These are phyloP conservation scores for Flexamia atlantica DNA, from an alignment of 2,888 invertebrate species.

Conservation along the genomic window DNA sequence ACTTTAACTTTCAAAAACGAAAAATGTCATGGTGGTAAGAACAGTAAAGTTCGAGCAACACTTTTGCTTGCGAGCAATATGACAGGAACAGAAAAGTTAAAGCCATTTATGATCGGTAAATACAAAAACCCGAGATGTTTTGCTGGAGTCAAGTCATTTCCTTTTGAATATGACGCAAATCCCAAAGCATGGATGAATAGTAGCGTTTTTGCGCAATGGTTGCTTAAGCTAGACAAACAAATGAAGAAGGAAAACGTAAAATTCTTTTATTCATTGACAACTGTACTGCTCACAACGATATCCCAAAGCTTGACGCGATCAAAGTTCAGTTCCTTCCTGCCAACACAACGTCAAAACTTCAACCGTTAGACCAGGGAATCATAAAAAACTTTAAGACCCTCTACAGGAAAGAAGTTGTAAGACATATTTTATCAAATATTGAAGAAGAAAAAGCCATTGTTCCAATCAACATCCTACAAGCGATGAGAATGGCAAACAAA, in stretches of 20 bases:
- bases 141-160: constrained; percentile 49
- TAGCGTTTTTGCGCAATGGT: constrained; percentile 51
- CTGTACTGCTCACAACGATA: constrained; percentile 59
- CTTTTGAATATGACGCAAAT: constrained; percentile 59
- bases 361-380: constrained; percentile 67
- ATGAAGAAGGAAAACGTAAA: constrained; percentile 40
- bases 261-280: constrained; percentile 62
- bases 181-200: constrained; percentile 64
- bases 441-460: constrained; percentile 49
- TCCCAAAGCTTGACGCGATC: constrained; percentile 31
- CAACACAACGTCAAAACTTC: constrained; percentile 60
- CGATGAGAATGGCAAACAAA: constrained; percentile 50
- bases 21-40: constrained; percentile 72
- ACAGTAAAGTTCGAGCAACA: constrained; percentile 70
- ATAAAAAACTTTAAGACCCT: constrained; percentile 67
- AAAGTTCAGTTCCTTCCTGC: constrained; percentile 59
- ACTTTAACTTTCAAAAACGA: constrained; percentile 70
- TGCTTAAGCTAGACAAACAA: constrained; percentile 54
- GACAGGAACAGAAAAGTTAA: constrained; percentile 61
- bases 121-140: constrained; percentile 61
- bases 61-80: constrained; percentile 18
- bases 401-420: constrained; percentile 66
- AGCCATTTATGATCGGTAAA: constrained; percentile 61
- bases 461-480: constrained; percentile 56
- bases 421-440: constrained; percentile 14